These are phyloP conservation scores for Meloe dianella DNA, from an alignment of 2,888 invertebrate species.

Conservation along the genomic window DNA sequence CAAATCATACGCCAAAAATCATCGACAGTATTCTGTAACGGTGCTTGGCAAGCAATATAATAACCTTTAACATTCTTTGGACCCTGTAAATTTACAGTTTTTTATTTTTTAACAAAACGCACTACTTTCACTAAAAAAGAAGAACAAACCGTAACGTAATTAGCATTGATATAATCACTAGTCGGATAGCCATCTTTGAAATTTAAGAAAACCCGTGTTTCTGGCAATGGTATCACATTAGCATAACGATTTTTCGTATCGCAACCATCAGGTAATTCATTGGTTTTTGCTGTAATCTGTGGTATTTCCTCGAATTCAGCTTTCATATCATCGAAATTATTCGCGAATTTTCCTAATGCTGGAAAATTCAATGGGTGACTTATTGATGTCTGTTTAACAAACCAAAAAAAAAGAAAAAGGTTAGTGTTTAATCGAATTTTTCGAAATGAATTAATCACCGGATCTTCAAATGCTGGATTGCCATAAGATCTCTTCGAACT, in stretches of 20 bases:
- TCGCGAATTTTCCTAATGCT: constrained; percentile 75
- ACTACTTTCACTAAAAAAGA: background rate
- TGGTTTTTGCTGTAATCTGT: constrained; percentile 76
- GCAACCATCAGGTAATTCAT: constrained; percentile 84
- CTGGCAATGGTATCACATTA: constrained; percentile 92
- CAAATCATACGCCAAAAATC: constrained; percentile 98
- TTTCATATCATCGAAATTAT: constrained; percentile 73
- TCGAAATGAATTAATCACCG: constrained; percentile 64
- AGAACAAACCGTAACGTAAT: constrained; percentile 79
- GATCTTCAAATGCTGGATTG: constrained; percentile 90
- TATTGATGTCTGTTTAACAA: constrained; percentile 64
- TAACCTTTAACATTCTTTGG: constrained; percentile 81
- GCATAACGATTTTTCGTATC: constrained; percentile 92
- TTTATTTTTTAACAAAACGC: background rate
- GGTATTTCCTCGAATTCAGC: constrained; percentile 86
- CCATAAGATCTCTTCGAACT: constrained; percentile 88
- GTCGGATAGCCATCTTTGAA: constrained; percentile 76
- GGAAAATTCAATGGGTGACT: constrained; percentile 80
- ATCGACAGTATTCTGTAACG: constrained; percentile 79
- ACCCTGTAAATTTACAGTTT: constrained; percentile 67
- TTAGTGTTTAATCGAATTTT: too few relatives aligned
- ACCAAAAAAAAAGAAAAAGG: constrained; percentile 27
- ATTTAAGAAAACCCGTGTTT: constrained; percentile 82
- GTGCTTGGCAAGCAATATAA: constrained; percentile 93
- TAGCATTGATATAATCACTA: constrained; percentile 93